These are phyloP conservation scores for Albula goreensis DNA, from an alignment of 2,113 vertebrate species.

Conservation along the genomic window DNA sequence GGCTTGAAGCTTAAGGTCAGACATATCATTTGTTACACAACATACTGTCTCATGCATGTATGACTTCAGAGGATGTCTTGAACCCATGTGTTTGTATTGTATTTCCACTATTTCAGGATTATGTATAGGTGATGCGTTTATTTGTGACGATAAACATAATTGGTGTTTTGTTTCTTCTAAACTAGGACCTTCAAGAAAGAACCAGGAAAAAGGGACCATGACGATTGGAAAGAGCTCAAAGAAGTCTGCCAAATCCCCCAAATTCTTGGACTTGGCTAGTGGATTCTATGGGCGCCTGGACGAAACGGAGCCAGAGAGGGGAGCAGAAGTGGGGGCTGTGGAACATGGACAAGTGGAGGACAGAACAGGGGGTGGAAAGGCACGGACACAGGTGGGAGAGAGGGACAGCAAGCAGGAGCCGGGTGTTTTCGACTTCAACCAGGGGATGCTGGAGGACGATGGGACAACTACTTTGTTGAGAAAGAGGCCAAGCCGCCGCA, in stretches of 20 bases:
- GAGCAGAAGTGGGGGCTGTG: neutral
- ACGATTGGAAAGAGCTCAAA: constrained; percentile 68
- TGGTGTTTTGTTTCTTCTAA: neutral
- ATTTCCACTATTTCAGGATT: neutral
- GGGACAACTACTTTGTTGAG: constrained; percentile 59
- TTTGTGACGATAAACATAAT: neutral
- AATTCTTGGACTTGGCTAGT: constrained; percentile 66
- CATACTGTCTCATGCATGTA: neutral
- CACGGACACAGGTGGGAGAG: neutral
- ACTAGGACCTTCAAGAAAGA: neutral
- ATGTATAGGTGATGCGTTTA: neutral
- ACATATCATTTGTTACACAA: too few species aligned
- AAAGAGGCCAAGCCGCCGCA: constrained; percentile 57
- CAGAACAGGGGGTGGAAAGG: neutral
- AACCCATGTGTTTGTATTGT: neutral
- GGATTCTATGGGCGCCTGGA: constrained; percentile 73
- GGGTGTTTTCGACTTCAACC: constrained; percentile 46
- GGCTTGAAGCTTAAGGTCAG: too few species aligned
- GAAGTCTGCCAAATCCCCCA: constrained; percentile 61
- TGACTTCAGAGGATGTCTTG: neutral
- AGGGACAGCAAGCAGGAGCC: constrained; percentile 40
- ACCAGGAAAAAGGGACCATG: constrained; percentile 51
- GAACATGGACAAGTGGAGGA: neutral
- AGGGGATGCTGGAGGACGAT: constrained; percentile 64
- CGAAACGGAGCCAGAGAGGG: constrained; percentile 49